Evolutionary conservation across 2,113 vertebrate genomes (phyloP), one percentile per base, ranked within the genome.

Genomic region (Sciurus niger): DNA sequence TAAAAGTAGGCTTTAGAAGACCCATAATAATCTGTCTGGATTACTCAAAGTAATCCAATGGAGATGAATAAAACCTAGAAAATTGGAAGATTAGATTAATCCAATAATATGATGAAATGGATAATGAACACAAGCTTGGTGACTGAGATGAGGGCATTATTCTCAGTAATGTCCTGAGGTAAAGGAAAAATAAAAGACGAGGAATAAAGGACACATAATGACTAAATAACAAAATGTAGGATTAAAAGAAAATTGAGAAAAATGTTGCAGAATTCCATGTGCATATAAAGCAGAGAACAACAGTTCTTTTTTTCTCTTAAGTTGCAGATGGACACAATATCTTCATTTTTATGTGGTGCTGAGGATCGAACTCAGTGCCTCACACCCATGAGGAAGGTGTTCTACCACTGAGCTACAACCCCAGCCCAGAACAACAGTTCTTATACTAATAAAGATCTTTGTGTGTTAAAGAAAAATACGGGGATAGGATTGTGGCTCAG

Each of bases 111-210:
- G 89, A 53, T 84, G 14, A 60, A 85, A 93, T 67, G 28, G 6
- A 14, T 78, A 85, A 37, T n/a, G 12, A 88, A 74, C 55, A 60
- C 70, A 67, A 43, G 3, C 20, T 7, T 84, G 76, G 72, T 83
- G 30, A 65, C 34, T 79, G 67, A 90, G 46, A 80, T 32, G 34
- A 17, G 11, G 10, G 13, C 53, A 77, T 77, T 43, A 40, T 83
- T 88, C 91, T 84, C 48, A 94, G 65, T 40, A 85, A 89, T 40
- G 92, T 85, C 79, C 88, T 76, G 78, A 18, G n/a, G 16, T 94
- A 24, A 86, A 83, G 25, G 85, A 25, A 77, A 73, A 74, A 82
- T 65, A 63, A 14, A 78, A 79, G 17, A 90, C 65, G 83, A 83
- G 40, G 85, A 22, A 91, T 58, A 72, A 22, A 82, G 24, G 60